Evolutionary conservation across 2,797 vertebrate genomes (phyloP).

Genomic region (Takifugu rubripes): DNA sequence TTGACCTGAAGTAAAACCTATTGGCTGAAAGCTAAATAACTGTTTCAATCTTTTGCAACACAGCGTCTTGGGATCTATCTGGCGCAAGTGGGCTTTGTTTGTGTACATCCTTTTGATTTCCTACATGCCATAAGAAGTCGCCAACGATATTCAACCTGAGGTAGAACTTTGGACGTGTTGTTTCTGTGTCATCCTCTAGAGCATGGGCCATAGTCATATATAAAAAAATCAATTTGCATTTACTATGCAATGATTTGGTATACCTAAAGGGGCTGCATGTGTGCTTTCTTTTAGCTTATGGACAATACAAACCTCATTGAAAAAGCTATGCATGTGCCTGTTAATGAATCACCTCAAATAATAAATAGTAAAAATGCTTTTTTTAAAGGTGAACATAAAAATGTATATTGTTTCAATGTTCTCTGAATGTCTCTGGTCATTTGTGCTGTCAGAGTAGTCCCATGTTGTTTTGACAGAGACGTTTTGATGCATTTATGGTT

Average conservation of each 20-base stretch:
- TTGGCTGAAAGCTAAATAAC: conserved; percentile 10
- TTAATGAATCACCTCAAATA: conserved; percentile 60
- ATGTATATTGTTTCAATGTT: conserved; percentile 51
- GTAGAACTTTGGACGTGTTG: conserved; percentile 53
- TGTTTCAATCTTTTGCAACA: conserved; percentile 15
- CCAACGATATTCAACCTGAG: conserved; percentile 57
- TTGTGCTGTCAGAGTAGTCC: conserved; percentile 56
- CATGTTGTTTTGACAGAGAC: conserved; percentile 52
- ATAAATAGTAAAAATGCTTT: conserved; percentile 73
- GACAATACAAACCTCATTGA: conserved; percentile 15
- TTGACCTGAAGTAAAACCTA: conserved; percentile 34
- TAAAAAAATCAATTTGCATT: conserved; percentile 1
- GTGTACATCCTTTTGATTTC: conserved; percentile 17
- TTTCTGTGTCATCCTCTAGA: conserved; percentile 27
- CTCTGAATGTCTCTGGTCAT: conserved; percentile 51
- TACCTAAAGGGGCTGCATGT: conserved; percentile 20
- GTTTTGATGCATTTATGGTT: conserved; percentile 50
- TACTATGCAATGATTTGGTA: not conserved
- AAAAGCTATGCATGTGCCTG: conserved; percentile 32
- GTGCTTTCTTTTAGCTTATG: conserved; percentile 1
- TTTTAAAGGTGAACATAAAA: conserved; percentile 39
- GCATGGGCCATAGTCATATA: conserved; percentile 4
- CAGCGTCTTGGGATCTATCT: conserved; percentile 19
- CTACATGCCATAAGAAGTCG: conserved; percentile 45
- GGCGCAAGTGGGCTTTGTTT: conserved; percentile 19